Evolutionary conservation across 1,140 invertebrate genomes (phyloP).

Genomic region (Lasioglossum albipes): DNA sequence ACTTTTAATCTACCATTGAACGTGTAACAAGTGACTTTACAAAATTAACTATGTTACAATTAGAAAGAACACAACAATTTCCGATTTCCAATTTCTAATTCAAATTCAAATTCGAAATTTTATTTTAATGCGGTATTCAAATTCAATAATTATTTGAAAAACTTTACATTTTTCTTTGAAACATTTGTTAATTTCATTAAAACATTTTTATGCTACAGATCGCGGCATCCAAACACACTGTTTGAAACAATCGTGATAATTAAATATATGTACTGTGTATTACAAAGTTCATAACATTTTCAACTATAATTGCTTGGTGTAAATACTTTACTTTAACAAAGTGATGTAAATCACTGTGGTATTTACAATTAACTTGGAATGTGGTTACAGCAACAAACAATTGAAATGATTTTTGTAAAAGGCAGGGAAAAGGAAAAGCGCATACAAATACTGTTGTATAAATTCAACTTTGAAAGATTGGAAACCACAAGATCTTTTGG

Average conservation of each 20-base stretch:
- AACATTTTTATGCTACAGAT: constrained; percentile 40
- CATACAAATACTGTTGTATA: neutral
- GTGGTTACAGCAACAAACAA: constrained; percentile 13
- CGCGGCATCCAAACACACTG: neutral
- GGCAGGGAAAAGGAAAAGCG: constrained; percentile 42
- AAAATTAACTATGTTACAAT: neutral
- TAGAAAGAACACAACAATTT: neutral
- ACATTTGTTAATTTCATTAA: constrained; percentile 37
- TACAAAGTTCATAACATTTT: neutral
- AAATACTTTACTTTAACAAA: constrained; percentile 17
- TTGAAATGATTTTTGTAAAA: neutral
- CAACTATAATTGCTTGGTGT: constrained; percentile 1
- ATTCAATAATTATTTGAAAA: neutral
- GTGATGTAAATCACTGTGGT: constrained; percentile 4
- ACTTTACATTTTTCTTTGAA: neutral
- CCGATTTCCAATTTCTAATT: too few species aligned
- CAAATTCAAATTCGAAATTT: too few species aligned
- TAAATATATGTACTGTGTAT: constrained; percentile 10
- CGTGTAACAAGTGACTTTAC: neutral
- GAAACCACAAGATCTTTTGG: neutral
- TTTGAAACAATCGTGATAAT: constrained; percentile 21
- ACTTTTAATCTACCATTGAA: too few species aligned
- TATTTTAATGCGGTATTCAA: neutral
- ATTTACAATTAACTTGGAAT: constrained; percentile 2
- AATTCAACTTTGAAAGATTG: neutral